Percentiles rank a stretch among this genome's conserved stretches.
phyloP scores from a whole-genome alignment of 2,888 invertebrate genomes.

The Phragmatobia fuliginosa region DNA sequence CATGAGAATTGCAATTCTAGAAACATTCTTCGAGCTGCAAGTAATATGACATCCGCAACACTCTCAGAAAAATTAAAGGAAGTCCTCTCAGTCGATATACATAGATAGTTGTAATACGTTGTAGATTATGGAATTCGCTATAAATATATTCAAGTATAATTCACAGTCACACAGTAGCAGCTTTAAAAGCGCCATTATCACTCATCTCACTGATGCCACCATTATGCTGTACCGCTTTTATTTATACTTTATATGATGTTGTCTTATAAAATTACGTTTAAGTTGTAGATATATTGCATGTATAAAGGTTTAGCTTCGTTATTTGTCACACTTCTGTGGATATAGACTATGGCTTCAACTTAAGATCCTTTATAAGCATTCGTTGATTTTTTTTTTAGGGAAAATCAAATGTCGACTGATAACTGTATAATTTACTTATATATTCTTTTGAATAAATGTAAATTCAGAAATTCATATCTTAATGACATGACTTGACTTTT shows the following conservation, averaged over 20 bases:
- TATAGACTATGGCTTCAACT: background rate
- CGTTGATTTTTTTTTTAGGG: too few relatives aligned
- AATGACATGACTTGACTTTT: too few relatives aligned
- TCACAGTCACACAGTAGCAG: conserved; percentile 28
- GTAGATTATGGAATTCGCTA: conserved; percentile 23
- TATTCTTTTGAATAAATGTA: too few relatives aligned
- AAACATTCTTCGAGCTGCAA: too few relatives aligned
- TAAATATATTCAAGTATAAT: conserved; percentile 36
- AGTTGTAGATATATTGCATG: background rate
- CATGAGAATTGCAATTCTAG: too few relatives aligned
- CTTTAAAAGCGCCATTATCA: conserved; percentile 50
- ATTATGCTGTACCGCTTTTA: conserved; percentile 42
- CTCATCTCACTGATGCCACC: conserved; percentile 48
- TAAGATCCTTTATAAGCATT: too few relatives aligned
- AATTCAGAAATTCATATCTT: too few relatives aligned
- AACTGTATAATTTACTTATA: too few relatives aligned
- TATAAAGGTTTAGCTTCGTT: background rate
- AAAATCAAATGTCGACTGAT: too few relatives aligned
- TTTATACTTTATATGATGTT: background rate
- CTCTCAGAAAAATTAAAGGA: background rate
- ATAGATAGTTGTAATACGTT: background rate
- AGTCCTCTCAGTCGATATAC: too few relatives aligned
- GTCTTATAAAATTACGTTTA: background rate
- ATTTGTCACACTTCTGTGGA: background rate
- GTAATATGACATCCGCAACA: background rate